Evolutionary conservation across 2,888 invertebrate species (phyloP).

Genomic region (Scrobipalpa atriplicella): DNA sequence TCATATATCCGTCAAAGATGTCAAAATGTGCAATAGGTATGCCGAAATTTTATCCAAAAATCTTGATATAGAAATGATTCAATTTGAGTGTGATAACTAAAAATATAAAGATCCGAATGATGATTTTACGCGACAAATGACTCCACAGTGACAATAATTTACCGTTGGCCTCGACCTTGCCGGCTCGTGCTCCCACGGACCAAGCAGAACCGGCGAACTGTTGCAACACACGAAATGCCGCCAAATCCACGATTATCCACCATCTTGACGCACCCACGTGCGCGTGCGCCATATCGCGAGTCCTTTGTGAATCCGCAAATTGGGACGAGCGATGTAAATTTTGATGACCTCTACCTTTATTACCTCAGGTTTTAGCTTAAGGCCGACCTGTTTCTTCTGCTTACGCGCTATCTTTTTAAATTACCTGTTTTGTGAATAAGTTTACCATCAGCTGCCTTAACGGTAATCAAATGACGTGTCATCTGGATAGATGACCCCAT

Average conservation of each 20-base stretch:
- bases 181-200: slow-evolving; percentile 56
- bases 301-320: slow-evolving; percentile 66
- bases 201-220: slow-evolving; percentile 47
- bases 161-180: slow-evolving; percentile 72
- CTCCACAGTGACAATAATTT: slow-evolving; percentile 62
- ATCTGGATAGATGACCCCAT: slow-evolving; percentile 37
- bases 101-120: slow-evolving; percentile 46
- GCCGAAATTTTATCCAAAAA: too few relatives aligned
- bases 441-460: slow-evolving; percentile 52
- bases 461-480: slow-evolving; percentile 36
- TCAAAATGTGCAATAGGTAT: too few relatives aligned
- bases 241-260: slow-evolving; percentile 55
- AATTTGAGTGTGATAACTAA: background rate
- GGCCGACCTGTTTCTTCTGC: slow-evolving; percentile 59
- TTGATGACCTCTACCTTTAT: slow-evolving; percentile 74
- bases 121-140: slow-evolving; percentile 60
- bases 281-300: slow-evolving; percentile 67
- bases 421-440: slow-evolving; percentile 57
- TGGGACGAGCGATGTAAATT: slow-evolving; percentile 74
- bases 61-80: too few relatives aligned
- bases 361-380: slow-evolving; percentile 70
- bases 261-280: slow-evolving; percentile 57
- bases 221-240: slow-evolving; percentile 38
- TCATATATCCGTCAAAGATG: too few relatives aligned
- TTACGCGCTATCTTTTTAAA: slow-evolving; percentile 53